phyloP scores from a whole-genome alignment of 2,113 vertebrate genomes.

The Microcebus ravelobensis region DNA sequence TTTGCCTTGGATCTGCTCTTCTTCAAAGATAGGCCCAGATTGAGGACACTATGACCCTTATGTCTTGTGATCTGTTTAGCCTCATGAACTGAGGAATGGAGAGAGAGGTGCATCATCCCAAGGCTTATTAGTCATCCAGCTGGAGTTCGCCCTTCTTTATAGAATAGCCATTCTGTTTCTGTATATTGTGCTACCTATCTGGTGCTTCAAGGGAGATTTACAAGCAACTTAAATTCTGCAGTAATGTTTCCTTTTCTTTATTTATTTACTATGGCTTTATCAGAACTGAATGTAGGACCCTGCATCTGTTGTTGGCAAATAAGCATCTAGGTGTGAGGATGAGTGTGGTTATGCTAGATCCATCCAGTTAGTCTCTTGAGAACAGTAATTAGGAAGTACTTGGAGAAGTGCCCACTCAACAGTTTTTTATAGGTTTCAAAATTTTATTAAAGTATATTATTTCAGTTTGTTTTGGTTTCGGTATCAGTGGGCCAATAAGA shows the following conservation, averaged over 20 bases:
- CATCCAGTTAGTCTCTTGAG: not conserved
- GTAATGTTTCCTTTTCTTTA: too few species aligned
- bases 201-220: not conserved
- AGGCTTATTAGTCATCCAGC: too few species aligned
- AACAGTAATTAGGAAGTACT: not conserved
- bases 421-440: not conserved
- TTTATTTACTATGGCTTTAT: not conserved
- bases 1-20: not conserved
- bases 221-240: not conserved
- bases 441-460: not conserved
- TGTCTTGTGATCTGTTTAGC: not conserved
- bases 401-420: not conserved
- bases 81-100: not conserved
- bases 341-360: fast-evolving
- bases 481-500: not conserved
- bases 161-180: not conserved
- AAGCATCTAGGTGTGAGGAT: not conserved
- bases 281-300: not conserved
- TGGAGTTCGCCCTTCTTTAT: not conserved
- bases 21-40: not conserved
- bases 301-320: not conserved
- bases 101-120: fast-evolving
- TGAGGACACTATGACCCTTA: not conserved
- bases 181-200: not conserved
- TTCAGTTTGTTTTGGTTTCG: not conserved